Evolutionary conservation across 2,797 vertebrate species (phyloP), one percentile per base, ranked within the genome.

Genomic region (Capromys pilorides): DNA sequence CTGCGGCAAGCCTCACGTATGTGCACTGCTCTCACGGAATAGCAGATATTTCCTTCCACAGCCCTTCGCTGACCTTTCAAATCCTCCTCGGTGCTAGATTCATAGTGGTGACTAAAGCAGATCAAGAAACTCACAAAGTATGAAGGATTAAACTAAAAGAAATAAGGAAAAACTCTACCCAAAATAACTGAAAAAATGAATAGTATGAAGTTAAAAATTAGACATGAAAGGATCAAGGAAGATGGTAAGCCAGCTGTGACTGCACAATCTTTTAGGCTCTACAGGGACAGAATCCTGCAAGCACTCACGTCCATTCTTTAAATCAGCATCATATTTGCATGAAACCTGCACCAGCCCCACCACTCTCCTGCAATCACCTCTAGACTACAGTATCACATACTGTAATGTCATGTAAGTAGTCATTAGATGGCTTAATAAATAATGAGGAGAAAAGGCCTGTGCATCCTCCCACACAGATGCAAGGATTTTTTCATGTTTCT

Each of bases 111-210:
- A 82, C 36, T 77, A 54, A 51, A 11, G 22, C 31, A 87, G 28
- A 61, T 36, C 41, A 51, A 91, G 33, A 88, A 89, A 7, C n/a
- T 54, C 62, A 33, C 19, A 75, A 39, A 85, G 4, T 24, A 21
- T 39, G 31, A 89, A 81, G 75, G 86, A 86, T 33, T 14, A 86
- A 90, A 82, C 26, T 59, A 18, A 88, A 59, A 95, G 22, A 49
- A 90, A 19, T 28, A 26, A 86, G 14, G 54, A 1, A 51, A 82
- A 64, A 82, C 28, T 33, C 8, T 4, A 64, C 3, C 1, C 2
- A 57, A 95, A 75, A 69, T n/a, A 61, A 71, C 49, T n/a, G 80
- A 90, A 91, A 94, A 77, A 84, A n/a, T 57, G 28, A 88, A 14
- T 57, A 61, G 33, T 73, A 51, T 39, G 9, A 92, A 86, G 77